Conservation (phyloP, 2,888 invertebrate species). For the Anagyrus pseudococci region DNA sequence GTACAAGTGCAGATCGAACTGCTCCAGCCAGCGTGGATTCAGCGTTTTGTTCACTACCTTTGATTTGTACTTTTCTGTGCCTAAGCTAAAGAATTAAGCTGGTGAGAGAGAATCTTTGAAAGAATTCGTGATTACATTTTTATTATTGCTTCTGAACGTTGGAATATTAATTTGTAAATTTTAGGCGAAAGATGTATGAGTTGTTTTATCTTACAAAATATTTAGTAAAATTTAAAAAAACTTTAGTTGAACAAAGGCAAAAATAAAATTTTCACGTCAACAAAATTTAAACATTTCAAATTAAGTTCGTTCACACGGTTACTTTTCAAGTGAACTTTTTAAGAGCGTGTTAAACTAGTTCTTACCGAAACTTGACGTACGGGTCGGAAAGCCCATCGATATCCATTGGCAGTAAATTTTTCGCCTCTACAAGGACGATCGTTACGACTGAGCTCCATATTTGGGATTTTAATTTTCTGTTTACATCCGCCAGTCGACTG, state of each 20-base stretch:
- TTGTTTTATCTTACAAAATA: no score
- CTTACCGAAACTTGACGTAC: constrained; percentile 92
- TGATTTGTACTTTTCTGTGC: constrained; percentile 97
- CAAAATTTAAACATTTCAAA: no score
- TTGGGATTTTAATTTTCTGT: constrained; percentile 87
- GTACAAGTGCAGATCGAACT: constrained; percentile 95
- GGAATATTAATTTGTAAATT: no score
- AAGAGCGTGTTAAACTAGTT: neutral
- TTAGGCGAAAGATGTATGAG: no score
- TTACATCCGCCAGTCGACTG: constrained; percentile 79
- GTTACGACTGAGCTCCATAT: constrained; percentile 98
- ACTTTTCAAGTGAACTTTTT: no score
- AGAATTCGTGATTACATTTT: neutral
- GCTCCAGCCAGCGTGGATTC: constrained; percentile 93
- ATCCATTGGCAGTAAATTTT: constrained; percentile 86
- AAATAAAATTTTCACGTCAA: no score
- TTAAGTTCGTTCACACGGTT: no score
- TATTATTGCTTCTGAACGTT: neutral
- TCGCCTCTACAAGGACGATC: constrained; percentile 95
- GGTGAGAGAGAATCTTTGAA: neutral
- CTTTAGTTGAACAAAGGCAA: no score
- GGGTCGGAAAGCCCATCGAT: constrained; percentile 90
- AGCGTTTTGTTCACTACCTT: constrained; percentile 86
- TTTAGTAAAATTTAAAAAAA: no score
- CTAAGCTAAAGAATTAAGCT: constrained; percentile 70